Evolutionary conservation across 2,113 vertebrate genomes (phyloP).

Genomic region (Antigone vipio): DNA sequence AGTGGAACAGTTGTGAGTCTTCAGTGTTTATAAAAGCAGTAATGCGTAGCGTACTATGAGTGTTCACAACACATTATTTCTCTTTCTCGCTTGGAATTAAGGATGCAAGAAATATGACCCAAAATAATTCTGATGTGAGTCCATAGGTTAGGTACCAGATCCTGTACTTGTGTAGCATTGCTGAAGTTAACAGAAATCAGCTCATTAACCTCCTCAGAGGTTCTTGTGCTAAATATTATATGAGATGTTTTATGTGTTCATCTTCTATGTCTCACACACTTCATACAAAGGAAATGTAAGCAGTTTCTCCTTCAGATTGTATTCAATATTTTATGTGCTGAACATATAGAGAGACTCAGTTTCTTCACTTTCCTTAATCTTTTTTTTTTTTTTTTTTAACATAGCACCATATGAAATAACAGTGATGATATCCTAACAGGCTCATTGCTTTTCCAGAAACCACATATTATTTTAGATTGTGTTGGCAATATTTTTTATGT

Average conservation of each 20-base stretch:
- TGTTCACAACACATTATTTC: background rate
- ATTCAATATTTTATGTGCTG: background rate
- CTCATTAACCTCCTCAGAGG: background rate
- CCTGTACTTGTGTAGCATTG: background rate
- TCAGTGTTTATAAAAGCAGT: background rate
- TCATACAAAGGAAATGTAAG: background rate
- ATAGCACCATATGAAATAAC: background rate
- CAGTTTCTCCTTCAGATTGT: background rate
- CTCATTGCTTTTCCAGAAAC: background rate
- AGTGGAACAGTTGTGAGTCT: background rate
- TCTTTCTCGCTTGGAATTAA: background rate
- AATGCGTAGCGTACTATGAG: background rate
- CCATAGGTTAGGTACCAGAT: background rate
- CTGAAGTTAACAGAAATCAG: background rate
- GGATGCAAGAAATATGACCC: background rate
- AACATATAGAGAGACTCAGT: background rate
- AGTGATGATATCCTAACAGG: background rate
- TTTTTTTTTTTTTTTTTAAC: background rate
- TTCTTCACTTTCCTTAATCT: background rate
- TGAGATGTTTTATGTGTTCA: background rate
- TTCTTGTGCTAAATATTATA: constrained; percentile 1
- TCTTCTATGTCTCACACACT: background rate
- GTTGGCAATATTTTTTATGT: background rate
- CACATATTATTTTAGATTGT: background rate
- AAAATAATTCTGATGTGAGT: background rate